Conservation (phyloP, 2,113 vertebrate species). For the Macrotis lagotis region DNA sequence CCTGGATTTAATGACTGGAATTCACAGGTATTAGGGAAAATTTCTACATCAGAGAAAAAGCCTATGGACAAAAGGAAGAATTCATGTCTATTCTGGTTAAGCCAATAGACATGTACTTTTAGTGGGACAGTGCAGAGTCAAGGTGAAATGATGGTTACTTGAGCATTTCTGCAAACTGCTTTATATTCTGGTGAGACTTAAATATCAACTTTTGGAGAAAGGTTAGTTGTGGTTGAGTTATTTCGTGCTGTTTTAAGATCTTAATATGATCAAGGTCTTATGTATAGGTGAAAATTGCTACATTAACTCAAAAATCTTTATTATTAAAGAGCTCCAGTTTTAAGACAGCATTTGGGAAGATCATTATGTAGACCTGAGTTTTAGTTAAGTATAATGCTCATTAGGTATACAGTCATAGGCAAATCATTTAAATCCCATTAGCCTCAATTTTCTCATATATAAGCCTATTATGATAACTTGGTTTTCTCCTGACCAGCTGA, state of each 20-base stretch:
- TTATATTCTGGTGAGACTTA: not conserved
- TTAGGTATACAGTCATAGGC: rapidly evolving
- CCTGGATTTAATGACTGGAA: not conserved
- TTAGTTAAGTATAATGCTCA: not conserved
- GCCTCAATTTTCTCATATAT: not conserved
- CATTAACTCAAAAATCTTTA: not conserved
- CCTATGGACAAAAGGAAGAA: not conserved
- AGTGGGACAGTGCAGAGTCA: not conserved
- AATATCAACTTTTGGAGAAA: not conserved
- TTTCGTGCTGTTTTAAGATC: not conserved
- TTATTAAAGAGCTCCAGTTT: not conserved
- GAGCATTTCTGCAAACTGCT: not conserved
- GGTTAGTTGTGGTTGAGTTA: not conserved
- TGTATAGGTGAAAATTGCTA: not conserved
- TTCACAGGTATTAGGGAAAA: not conserved
- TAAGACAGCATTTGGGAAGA: not conserved
- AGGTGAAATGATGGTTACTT: not conserved
- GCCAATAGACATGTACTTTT: not conserved
- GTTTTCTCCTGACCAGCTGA: not conserved
- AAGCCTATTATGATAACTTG: not conserved
- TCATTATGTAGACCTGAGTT: not conserved
- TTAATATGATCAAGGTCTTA: not conserved
- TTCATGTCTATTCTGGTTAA: not conserved
- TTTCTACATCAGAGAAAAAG: not conserved
- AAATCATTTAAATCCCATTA: too few species aligned